Evolutionary conservation across 2,888 invertebrate species (phyloP).

Genomic region (Eupithecia subumbrata): DNA sequence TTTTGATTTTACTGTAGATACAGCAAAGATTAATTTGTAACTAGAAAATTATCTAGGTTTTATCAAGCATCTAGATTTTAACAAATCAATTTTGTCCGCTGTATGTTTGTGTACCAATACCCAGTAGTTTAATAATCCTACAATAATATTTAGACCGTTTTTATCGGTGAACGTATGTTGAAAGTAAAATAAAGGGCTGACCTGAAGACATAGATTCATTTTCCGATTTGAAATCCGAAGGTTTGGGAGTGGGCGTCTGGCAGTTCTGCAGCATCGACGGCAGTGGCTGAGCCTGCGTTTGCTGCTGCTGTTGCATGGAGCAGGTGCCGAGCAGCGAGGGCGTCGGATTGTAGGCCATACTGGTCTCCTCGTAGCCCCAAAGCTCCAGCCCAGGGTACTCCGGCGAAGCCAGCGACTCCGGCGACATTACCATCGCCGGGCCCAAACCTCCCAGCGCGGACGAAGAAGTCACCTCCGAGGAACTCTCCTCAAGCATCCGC

Average conservation of each 20-base stretch:
- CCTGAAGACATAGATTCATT: conserved; percentile 83
- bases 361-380: conserved; percentile 88
- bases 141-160: neutral
- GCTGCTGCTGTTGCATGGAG: conserved; percentile 73
- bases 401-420: conserved; percentile 89
- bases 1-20: neutral
- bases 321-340: conserved; percentile 79
- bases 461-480: conserved; percentile 90
- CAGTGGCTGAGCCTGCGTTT: conserved; percentile 76
- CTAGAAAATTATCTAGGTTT: neutral
- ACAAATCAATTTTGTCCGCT: neutral
- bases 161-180: neutral
- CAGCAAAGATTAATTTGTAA: neutral
- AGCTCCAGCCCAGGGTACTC: conserved; percentile 92
- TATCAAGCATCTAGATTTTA: too few relatives aligned
- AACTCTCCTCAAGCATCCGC: conserved; percentile 88
- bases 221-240: conserved; percentile 68
- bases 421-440: conserved; percentile 90
- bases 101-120: neutral
- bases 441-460: conserved; percentile 87
- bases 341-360: conserved; percentile 72
- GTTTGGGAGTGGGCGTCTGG: conserved; percentile 65
- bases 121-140: too few relatives aligned
- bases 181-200: conserved; percentile 51
- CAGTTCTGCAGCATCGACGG: conserved; percentile 81